A percentile compares a stretch with the other conserved stretches of the same genome.
Conservation (phyloP, 2,888 invertebrate genomes). For the Hirtodrosophila trivittata region DNA sequence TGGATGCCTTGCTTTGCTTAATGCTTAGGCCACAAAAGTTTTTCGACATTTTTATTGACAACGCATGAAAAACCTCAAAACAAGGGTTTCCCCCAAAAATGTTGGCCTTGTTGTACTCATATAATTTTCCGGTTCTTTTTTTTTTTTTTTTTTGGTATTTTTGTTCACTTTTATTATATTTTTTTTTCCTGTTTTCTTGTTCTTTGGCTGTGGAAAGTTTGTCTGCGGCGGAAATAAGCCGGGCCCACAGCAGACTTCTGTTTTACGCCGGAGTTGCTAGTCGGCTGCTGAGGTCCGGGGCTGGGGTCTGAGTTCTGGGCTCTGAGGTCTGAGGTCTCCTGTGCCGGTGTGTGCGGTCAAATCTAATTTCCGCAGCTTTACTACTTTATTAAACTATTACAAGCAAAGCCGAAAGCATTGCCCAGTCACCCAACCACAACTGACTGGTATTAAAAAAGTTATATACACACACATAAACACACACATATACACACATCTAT, state of each 20-base stretch:
- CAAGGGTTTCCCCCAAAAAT: conserved; percentile 48
- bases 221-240: conserved; percentile 71
- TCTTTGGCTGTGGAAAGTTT: conserved; percentile 56
- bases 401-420: conserved; percentile 59
- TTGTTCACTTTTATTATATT: conserved; percentile 14
- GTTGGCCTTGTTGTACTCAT: conserved; percentile 28
- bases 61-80: conserved; percentile 53
- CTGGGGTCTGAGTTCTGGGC: background rate
- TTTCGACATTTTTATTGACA: conserved; percentile 81
- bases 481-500: conserved; percentile 20
- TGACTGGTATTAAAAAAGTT: conserved; percentile 74
- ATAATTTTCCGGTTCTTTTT: conserved; percentile 49
- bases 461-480: conserved; percentile 51
- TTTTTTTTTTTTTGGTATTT: conserved; percentile 9
- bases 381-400: conserved; percentile 81
- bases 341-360: conserved; percentile 73
- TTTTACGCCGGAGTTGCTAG: conserved; percentile 21
- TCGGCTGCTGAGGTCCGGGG: background rate
- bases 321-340: conserved; percentile 26
- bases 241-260: conserved; percentile 61
- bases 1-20: conserved; percentile 49
- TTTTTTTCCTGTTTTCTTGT: conserved; percentile 18
- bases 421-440: conserved; percentile 19
- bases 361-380: conserved; percentile 81
- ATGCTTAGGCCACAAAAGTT: conserved; percentile 72